Percentiles rank a stretch among this genome's conserved stretches.
Evolutionary conservation across 2,113 vertebrate species (phyloP).

Genomic region (Colius striatus): DNA sequence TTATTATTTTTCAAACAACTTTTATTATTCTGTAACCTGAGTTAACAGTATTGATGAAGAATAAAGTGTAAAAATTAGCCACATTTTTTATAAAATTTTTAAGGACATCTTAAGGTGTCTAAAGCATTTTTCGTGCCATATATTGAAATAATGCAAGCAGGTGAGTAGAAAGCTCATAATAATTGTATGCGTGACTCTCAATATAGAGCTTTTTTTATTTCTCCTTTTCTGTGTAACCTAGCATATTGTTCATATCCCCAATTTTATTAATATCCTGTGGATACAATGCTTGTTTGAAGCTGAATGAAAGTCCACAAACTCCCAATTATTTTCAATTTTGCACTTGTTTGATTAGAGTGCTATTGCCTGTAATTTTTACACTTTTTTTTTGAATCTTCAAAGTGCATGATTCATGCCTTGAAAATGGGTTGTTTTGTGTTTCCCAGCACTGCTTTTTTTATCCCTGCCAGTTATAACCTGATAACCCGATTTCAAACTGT

Average conservation of each 20-base stretch:
- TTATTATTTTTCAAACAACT: not conserved
- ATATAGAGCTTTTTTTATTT: not conserved
- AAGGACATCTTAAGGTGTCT: not conserved
- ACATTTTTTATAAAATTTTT: not conserved
- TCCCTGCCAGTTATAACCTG: conserved; percentile 79
- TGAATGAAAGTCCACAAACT: conserved; percentile 53
- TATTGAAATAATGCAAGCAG: not conserved
- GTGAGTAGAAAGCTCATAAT: not conserved
- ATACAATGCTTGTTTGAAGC: conserved; percentile 43
- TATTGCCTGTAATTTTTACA: conserved; percentile 59
- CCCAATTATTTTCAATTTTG: conserved; percentile 65
- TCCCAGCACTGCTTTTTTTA: conserved; percentile 61
- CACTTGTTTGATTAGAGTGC: conserved; percentile 58
- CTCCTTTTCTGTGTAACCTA: conserved; percentile 19
- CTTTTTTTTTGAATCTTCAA: conserved; percentile 62
- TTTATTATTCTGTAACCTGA: not conserved
- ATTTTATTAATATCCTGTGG: conserved; percentile 53
- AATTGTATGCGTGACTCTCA: not conserved
- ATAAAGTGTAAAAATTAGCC: not conserved
- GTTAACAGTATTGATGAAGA: not conserved
- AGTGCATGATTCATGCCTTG: conserved; percentile 51
- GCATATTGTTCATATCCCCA: not conserved
- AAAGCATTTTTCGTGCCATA: not conserved
- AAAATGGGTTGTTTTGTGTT: conserved; percentile 63
- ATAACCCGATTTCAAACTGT: conserved; percentile 82